Percentiles rank a stretch among this genome's conserved stretches.
These are phyloP conservation scores for Neogobius melanostomus DNA, from an alignment of 2,113 vertebrate genomes.

Conservation along the genomic window DNA sequence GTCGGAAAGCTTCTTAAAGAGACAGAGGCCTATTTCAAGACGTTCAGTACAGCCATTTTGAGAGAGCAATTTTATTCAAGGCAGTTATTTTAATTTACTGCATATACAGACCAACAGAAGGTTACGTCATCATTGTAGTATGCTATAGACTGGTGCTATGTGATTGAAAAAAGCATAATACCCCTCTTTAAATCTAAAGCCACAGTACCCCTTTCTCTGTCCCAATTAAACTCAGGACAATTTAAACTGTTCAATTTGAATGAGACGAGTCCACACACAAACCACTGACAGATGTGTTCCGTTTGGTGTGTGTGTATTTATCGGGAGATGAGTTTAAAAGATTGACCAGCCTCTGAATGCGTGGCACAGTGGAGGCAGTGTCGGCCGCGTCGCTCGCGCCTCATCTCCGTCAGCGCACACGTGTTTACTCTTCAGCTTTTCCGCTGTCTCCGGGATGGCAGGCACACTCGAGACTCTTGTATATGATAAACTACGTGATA, in stretches of 20 bases:
- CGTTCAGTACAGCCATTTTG: no score
- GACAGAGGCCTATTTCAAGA: no score
- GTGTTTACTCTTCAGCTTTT: conserved; percentile 53
- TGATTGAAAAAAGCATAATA: no score
- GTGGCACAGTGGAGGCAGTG: conserved; percentile 50
- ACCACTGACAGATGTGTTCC: conserved; percentile 9
- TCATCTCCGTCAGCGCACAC: conserved; percentile 62
- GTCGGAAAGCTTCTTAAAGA: no score
- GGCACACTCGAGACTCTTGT: conserved; percentile 61
- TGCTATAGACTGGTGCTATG: no score
- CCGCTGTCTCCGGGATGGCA: conserved; percentile 49
- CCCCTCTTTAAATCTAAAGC: no score
- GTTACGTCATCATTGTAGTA: no score
- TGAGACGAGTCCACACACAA: neutral
- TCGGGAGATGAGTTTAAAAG: conserved; percentile 16
- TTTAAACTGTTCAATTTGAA: neutral
- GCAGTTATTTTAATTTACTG: no score
- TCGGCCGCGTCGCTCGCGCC: conserved; percentile 53
- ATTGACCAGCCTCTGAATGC: conserved; percentile 13
- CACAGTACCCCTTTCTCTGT: no score
- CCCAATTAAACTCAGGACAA: neutral
- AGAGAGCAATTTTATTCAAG: no score
- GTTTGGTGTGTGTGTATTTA: conserved; percentile 25
- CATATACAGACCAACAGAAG: no score
- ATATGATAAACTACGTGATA: conserved; percentile 73